phyloP scores from a whole-genome alignment of 1,140 invertebrate species.

The Temnothorax longispinosus region DNA sequence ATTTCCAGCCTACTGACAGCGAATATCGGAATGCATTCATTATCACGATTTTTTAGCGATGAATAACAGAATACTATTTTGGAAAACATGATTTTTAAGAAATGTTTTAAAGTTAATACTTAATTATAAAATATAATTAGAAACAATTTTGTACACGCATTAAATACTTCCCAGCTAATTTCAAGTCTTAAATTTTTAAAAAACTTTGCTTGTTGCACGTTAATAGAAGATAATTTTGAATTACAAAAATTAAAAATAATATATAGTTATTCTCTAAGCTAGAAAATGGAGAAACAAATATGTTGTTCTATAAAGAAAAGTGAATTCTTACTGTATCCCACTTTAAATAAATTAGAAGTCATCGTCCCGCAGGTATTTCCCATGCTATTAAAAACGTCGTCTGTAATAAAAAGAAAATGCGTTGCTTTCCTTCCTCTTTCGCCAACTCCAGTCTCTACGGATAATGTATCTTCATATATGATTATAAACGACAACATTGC shows the following conservation, averaged over 20 bases:
- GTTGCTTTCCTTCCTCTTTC: constrained; percentile 5
- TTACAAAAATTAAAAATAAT: neutral
- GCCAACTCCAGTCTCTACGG: neutral
- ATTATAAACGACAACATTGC: constrained; percentile 3
- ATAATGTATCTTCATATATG: constrained; percentile 35
- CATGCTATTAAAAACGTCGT: constrained; percentile 21
- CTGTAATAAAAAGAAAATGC: constrained; percentile 4
- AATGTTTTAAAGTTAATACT: neutral
- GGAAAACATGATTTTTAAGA: neutral
- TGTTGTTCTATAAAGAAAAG: neutral
- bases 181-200: neutral
- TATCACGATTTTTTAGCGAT: neutral
- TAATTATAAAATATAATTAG: neutral
- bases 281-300: neutral
- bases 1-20: too few relatives aligned
- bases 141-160: neutral
- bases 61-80: neutral
- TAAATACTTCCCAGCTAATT: neutral
- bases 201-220: neutral
- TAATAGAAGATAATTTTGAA: neutral
- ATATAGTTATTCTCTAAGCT: neutral
- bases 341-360: neutral
- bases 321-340: neutral
- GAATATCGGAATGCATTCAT: too few relatives aligned
- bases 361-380: neutral